Evolutionary conservation across 2,797 vertebrate species (phyloP).

Genomic region (Serranus cabrilla): DNA sequence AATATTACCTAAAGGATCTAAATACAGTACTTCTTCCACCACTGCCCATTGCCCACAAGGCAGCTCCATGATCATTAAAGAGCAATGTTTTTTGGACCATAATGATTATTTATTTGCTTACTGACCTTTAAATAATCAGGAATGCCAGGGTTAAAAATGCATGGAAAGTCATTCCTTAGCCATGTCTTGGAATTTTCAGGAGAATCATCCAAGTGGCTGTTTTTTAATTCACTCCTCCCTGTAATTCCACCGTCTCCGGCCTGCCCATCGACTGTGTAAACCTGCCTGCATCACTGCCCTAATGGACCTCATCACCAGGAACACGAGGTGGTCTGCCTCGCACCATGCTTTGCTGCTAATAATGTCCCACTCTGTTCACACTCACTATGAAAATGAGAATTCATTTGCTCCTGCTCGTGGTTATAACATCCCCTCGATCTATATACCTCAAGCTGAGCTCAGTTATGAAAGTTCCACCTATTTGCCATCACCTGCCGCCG

Average conservation of each 20-base stretch:
- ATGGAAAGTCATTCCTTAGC: background rate
- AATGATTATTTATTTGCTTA: background rate
- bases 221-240: conserved; percentile 5
- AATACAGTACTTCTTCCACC: background rate
- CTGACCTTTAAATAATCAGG: background rate
- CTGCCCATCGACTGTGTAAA: conserved; percentile 12
- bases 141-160: background rate
- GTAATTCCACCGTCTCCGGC: background rate
- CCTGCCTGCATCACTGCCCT: background rate
- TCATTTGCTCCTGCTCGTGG: conserved; percentile 23
- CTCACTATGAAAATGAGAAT: conserved; percentile 48
- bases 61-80: background rate
- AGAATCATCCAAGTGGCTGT: background rate
- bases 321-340: background rate
- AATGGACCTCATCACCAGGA: conserved; percentile 2
- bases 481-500: conserved; percentile 7
- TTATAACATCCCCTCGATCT: conserved; percentile 16
- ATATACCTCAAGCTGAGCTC: conserved; percentile 13
- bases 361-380: background rate
- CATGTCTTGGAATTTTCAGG: background rate
- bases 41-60: background rate
- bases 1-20: background rate
- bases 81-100: background rate
- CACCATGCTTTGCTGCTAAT: conserved; percentile 11
- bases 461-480: conserved; percentile 18